Conservation (phyloP, 2,888 invertebrate species). For the Brachyopa scutellaris region DNA sequence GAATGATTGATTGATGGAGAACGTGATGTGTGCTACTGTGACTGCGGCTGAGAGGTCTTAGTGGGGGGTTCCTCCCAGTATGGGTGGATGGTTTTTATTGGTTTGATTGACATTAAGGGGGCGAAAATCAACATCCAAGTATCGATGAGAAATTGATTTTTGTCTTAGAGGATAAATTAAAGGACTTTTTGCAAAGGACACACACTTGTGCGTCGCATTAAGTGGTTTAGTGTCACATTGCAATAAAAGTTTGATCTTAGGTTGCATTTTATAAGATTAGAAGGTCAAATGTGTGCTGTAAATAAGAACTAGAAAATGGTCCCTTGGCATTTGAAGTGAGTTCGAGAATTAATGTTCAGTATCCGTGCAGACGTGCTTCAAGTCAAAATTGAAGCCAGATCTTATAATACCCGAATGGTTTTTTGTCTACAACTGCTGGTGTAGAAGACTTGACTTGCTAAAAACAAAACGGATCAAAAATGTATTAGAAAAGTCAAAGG, state of each 20-base stretch:
- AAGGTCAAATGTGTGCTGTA: background rate
- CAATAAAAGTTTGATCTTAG: background rate
- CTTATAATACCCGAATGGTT: too few relatives aligned
- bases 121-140: slow-evolving; percentile 33
- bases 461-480: too few relatives aligned
- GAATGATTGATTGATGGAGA: slow-evolving; percentile 64
- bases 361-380: too few relatives aligned
- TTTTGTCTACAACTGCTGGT: too few relatives aligned
- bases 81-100: slow-evolving; percentile 48
- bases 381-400: too few relatives aligned
- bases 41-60: background rate
- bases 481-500: too few relatives aligned
- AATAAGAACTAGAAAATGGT: too few relatives aligned
- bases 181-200: slow-evolving; percentile 8
- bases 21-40: slow-evolving; percentile 40
- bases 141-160: slow-evolving; percentile 41
- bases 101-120: slow-evolving; percentile 54
- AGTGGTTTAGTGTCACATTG: background rate
- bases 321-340: too few relatives aligned
- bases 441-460: too few relatives aligned
- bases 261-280: background rate
- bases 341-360: too few relatives aligned
- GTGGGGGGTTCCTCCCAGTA: background rate
- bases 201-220: background rate
- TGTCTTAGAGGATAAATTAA: slow-evolving; percentile 20